Conservation (phyloP, 1,140 invertebrate genomes). For the Globodera rostochiensis region DNA sequence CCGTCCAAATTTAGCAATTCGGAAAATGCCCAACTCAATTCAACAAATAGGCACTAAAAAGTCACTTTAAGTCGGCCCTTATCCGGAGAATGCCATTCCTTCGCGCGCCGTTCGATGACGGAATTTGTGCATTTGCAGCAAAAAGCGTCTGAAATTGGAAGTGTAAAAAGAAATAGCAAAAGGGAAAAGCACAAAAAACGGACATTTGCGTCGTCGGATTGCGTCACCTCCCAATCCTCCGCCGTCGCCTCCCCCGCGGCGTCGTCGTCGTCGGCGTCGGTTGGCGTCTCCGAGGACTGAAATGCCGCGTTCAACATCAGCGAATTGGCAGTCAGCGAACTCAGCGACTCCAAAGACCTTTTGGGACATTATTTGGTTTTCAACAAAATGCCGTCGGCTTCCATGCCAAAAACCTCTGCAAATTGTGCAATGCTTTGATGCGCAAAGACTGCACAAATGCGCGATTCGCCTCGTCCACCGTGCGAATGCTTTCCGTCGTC, state of each 20-base stretch:
- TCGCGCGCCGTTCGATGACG: neutral
- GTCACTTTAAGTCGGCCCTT: constrained; percentile 23
- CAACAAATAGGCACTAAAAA: neutral
- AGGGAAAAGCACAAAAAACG: neutral
- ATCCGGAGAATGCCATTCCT: constrained; percentile 7
- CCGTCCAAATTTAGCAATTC: neutral
- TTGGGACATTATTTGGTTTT: neutral
- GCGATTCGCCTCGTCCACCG: neutral
- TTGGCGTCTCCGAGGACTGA: constrained; percentile 1
- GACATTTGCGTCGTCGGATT: neutral
- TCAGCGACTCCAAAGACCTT: constrained; percentile 17
- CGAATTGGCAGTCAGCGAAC: constrained; percentile 22
- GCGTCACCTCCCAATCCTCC: neutral
- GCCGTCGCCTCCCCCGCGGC: neutral
- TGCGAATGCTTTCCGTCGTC: constrained; percentile 12
- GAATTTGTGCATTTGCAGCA: neutral
- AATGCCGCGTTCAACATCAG: constrained; percentile 30
- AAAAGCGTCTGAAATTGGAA: neutral
- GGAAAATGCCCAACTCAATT: neutral
- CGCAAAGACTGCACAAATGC: constrained; percentile 1
- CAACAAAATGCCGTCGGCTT: too few relatives aligned
- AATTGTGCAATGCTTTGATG: constrained; percentile 8
- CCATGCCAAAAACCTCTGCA: neutral
- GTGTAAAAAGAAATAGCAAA: neutral
- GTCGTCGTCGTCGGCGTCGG: neutral